A percentile compares a stretch with the other conserved stretches of the same genome.
Evolutionary conservation across 2,888 invertebrate species (phyloP).

Genomic region (Cephus rjabovi): DNA sequence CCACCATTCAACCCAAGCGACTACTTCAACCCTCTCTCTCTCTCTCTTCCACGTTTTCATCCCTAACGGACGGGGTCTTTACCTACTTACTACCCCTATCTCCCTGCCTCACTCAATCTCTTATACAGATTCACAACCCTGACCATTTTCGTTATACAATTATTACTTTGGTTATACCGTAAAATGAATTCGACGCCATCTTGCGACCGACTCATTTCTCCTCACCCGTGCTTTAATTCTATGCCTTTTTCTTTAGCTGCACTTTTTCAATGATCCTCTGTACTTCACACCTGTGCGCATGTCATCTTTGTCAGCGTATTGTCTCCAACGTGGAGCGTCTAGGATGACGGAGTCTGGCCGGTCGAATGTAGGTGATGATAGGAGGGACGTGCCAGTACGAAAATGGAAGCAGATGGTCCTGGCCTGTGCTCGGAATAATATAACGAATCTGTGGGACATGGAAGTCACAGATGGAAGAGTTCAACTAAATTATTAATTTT

Average conservation of each 20-base stretch:
- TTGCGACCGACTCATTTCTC: not conserved
- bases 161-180: not conserved
- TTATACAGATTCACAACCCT: not conserved
- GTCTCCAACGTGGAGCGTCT: not conserved
- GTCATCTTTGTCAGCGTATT: not conserved
- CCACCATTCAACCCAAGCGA: slow-evolving; percentile 35
- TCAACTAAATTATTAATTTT: not conserved
- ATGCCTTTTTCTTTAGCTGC: not conserved
- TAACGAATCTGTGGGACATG: not conserved
- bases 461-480: not conserved
- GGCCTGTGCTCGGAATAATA: not conserved
- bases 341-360: not conserved
- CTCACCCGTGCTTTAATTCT: not conserved
- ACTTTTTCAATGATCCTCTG: not conserved
- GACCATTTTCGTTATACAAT: not conserved
- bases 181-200: not conserved
- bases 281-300: not conserved
- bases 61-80: slow-evolving; percentile 13
- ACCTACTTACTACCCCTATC: slow-evolving; percentile 5
- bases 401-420: not conserved
- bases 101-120: not conserved
- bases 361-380: not conserved
- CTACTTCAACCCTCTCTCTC: slow-evolving; percentile 9
- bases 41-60: slow-evolving; percentile 22
- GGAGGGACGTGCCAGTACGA: not conserved